Conservation (phyloP, 2,797 vertebrate genomes). For the Hemibagrus guttatus region DNA sequence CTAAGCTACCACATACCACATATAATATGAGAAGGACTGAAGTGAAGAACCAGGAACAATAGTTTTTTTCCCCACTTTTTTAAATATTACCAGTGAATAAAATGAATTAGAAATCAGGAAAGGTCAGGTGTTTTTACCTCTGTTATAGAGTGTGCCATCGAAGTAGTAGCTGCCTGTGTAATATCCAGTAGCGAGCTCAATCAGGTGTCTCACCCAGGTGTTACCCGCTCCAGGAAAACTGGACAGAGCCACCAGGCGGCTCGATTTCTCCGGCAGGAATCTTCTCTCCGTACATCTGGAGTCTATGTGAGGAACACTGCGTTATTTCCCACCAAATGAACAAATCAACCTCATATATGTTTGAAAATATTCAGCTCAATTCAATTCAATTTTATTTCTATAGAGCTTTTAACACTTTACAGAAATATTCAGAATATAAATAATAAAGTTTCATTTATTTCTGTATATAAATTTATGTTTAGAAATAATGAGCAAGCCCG, state of each 20-base stretch:
- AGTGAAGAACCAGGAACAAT: background rate
- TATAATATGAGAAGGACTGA: background rate
- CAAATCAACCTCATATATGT: background rate
- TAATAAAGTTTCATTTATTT: too few relatives aligned
- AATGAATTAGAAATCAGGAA: background rate
- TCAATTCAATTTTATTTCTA: too few relatives aligned
- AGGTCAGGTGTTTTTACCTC: slow-evolving; percentile 75
- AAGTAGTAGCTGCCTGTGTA: slow-evolving; percentile 90
- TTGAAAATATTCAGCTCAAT: background rate
- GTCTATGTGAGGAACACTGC: slow-evolving; percentile 71
- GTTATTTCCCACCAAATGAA: background rate
- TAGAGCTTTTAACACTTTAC: too few relatives aligned
- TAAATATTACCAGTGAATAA: background rate
- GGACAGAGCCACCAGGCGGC: slow-evolving; percentile 88
- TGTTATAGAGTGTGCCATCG: slow-evolving; percentile 88
- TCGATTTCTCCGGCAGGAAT: slow-evolving; percentile 89
- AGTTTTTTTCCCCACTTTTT: background rate
- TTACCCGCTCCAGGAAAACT: slow-evolving; percentile 96
- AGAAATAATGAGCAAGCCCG: too few relatives aligned
- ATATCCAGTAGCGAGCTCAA: slow-evolving; percentile 83
- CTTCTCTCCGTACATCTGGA: slow-evolving; percentile 92
- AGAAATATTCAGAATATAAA: too few relatives aligned
- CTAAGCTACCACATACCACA: too few relatives aligned
- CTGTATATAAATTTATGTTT: too few relatives aligned
- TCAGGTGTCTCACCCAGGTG: slow-evolving; percentile 85